phyloP scores from a whole-genome alignment of 2,888 invertebrate genomes.

The Polylopha cassiicola region DNA sequence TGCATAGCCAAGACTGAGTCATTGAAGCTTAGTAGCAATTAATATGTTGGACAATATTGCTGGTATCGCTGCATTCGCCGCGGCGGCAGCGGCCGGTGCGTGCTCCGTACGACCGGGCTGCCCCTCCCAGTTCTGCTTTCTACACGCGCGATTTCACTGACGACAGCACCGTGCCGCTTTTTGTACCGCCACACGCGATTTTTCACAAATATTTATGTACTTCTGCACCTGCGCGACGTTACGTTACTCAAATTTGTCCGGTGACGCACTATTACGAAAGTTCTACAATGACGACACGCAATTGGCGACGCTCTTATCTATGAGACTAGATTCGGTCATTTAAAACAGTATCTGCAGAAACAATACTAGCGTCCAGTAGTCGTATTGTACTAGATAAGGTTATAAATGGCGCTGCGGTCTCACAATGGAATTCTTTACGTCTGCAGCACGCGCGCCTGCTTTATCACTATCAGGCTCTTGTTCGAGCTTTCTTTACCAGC shows the following conservation, averaged over 20 bases:
- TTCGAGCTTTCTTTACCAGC: constrained; percentile 52
- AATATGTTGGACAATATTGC: constrained; percentile 19
- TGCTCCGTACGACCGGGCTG: no score
- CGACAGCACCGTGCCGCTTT: constrained; percentile 44
- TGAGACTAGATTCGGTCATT: background rate
- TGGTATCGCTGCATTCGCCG: constrained; percentile 48
- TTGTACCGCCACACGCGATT: constrained; percentile 55
- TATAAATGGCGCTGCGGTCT: constrained; percentile 55
- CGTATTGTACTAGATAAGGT: constrained; percentile 52
- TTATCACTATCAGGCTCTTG: constrained; percentile 39
- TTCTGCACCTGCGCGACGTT: constrained; percentile 44
- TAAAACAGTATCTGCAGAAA: constrained; percentile 20
- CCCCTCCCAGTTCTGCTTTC: constrained; percentile 74
- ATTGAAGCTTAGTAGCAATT: constrained; percentile 21
- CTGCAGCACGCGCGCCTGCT: constrained; percentile 48
- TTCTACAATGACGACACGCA: constrained; percentile 11
- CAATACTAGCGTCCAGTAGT: constrained; percentile 34
- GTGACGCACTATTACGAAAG: constrained; percentile 23
- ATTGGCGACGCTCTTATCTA: background rate
- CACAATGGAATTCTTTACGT: constrained; percentile 66
- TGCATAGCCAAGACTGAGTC: no score
- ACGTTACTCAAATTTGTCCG: constrained; percentile 25
- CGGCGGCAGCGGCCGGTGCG: constrained; percentile 27
- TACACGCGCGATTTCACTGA: constrained; percentile 74
- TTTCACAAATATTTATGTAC: constrained; percentile 52